Conservation (phyloP, 64 coral and sea anemone species). For the Catalaphyllia jardinei region DNA sequence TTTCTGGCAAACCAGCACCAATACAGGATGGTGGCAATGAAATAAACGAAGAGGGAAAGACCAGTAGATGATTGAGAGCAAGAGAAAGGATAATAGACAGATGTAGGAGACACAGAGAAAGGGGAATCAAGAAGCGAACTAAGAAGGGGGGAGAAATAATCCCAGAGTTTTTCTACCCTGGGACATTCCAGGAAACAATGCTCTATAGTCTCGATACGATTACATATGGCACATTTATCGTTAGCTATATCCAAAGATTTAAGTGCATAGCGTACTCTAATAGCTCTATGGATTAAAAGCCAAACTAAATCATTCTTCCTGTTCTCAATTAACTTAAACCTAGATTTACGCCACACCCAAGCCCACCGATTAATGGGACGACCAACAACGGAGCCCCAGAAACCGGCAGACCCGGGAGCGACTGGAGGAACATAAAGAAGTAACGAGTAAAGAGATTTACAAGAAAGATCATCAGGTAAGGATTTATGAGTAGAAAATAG, state of each 20-base stretch:
- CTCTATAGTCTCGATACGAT: neutral
- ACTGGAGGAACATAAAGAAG: neutral
- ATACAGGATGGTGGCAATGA: neutral
- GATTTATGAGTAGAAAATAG: neutral
- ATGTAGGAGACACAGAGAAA: neutral
- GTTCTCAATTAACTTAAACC: neutral
- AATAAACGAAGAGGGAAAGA: neutral
- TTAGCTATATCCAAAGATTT: neutral
- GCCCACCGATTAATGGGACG: constrained; percentile 10
- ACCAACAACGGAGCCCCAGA: neutral
- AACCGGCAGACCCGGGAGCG: neutral
- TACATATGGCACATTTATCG: neutral
- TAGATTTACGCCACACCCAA: neutral
- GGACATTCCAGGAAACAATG: constrained; percentile 31
- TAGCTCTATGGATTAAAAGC: neutral
- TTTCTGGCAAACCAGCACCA: neutral
- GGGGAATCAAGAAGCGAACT: neutral
- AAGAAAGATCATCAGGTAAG: neutral
- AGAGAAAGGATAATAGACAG: constrained; percentile 1
- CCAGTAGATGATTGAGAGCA: neutral
- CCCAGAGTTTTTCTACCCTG: neutral
- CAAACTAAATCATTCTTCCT: neutral
- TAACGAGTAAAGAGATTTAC: neutral
- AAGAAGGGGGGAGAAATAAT: neutral
- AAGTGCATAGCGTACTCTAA: neutral